Percentiles rank a stretch among this genome's conserved stretches.
Evolutionary conservation across 2,888 invertebrate species (phyloP).

Genomic region (Plebejus argus): DNA sequence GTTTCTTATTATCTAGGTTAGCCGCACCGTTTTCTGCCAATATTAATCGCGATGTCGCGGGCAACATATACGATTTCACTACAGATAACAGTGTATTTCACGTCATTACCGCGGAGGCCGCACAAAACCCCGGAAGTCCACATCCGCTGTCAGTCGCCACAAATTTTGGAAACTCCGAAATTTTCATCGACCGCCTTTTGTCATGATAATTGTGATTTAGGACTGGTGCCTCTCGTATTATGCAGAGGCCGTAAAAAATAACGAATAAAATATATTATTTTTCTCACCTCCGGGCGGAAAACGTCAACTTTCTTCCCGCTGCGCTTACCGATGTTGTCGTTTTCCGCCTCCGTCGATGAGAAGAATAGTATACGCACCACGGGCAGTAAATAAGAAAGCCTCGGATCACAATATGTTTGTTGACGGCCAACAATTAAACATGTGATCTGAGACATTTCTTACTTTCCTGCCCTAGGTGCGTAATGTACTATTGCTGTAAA

Average conservation of each 20-base stretch:
- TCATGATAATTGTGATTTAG: conserved; percentile 61
- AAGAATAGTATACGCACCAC: too few relatives aligned
- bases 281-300: too few relatives aligned
- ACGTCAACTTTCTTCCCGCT: too few relatives aligned
- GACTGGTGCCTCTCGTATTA: conserved; percentile 5
- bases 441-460: too few relatives aligned
- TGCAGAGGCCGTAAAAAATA: not conserved
- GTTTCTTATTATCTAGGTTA: too few relatives aligned
- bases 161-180: conserved; percentile 76
- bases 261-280: not conserved
- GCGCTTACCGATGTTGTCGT: too few relatives aligned
- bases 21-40: too few relatives aligned
- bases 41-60: not conserved
- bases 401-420: too few relatives aligned
- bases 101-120: conserved; percentile 71
- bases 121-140: conserved; percentile 67
- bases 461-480: too few relatives aligned
- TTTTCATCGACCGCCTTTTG: conserved; percentile 69
- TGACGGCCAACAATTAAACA: too few relatives aligned
- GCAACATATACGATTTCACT: conserved; percentile 53
- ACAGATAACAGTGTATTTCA: conserved; percentile 71
- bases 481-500: not conserved
- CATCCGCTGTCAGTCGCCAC: conserved; percentile 73
- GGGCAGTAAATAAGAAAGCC: too few relatives aligned
- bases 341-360: too few relatives aligned